Percentiles rank a stretch among this genome's conserved stretches.
phyloP scores from a whole-genome alignment of 1,140 invertebrate species.

The Batillaria attramentaria region DNA sequence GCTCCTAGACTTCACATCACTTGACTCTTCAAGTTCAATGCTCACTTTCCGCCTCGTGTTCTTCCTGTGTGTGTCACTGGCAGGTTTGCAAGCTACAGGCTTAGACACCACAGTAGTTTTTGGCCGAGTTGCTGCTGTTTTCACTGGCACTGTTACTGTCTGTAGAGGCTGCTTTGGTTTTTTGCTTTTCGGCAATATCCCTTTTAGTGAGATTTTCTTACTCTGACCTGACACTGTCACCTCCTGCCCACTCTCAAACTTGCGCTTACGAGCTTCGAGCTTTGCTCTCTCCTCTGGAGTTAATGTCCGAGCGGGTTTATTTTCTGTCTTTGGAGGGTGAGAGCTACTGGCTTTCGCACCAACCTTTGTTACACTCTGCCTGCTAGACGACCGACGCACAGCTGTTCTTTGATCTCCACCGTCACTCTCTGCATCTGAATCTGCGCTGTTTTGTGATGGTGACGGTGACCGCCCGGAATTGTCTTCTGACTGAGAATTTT shows the following conservation, averaged over 20 bases:
- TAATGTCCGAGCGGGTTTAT: slow-evolving; percentile 6
- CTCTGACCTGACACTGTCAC: slow-evolving; percentile 24
- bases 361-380: background rate
- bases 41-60: slow-evolving; percentile 32
- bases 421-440: slow-evolving; percentile 18
- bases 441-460: background rate
- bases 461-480: too few species aligned
- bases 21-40: slow-evolving; percentile 22
- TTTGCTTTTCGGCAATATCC: slow-evolving; percentile 18
- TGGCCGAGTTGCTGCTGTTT: background rate
- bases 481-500: too few species aligned
- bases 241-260: slow-evolving; percentile 40
- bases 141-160: slow-evolving; percentile 5
- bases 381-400: background rate
- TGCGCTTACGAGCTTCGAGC: slow-evolving; percentile 43
- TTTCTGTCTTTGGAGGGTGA: background rate
- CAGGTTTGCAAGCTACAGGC: background rate
- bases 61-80: slow-evolving; percentile 32
- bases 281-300: slow-evolving; percentile 39
- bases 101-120: background rate
- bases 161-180: background rate
- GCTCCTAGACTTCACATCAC: background rate
- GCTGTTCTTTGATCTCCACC: background rate
- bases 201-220: slow-evolving; percentile 40
- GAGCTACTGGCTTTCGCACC: too few species aligned